Base-by-base conservation (phyloP, 2,797 vertebrate genomes). In the Phrynocephalus forsythii region DNA sequence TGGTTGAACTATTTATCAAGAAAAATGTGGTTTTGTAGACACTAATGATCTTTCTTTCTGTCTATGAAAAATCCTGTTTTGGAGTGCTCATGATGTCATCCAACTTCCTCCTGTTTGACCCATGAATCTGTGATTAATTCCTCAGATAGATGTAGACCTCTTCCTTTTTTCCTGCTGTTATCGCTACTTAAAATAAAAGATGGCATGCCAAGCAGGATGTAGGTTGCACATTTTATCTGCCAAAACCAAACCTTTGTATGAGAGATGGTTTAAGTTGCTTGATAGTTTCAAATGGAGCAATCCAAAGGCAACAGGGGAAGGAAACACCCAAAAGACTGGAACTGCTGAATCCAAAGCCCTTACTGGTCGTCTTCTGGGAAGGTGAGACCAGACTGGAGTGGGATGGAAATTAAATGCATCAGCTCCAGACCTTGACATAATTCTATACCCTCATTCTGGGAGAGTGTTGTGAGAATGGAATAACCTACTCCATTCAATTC, bases 41-140 rank as follows among this genome's bases (percentile, higher is more conserved):
- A 90, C 60, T 78, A 95, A 92, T 90, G 52, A 87, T 82, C 93
- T 44, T 75, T 75, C 73, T 94, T 93, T 94, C 11, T 18, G 76
- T 44, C 63, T 91, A 75, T 90, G 84, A 87, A 84, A 79, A 86
- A 22, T 68, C 1, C 30, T 87, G 13, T 3, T 86, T 84, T 89
- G 91, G 44, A 87, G 73, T 8, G 44, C 66, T 50, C 30, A 79
- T 66, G 83, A 86, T 44, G 38, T 90, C 1, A 1, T 86, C 87
- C 38, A 69, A 44, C 44, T 79, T 88, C 78, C 13, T n/a, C 1
- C 15, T 89, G 79, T 88, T 84, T 92, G 84, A 92, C 76, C 87
- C 79, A 48, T 84, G 82, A 52, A 1, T 38, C 4, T 83, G 22
- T 48, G 76, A 71, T 84, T 88, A 69, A 75, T 68, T 56, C 82